A percentile compares a stretch with the other conserved stretches of the same genome.
phyloP scores from a whole-genome alignment of 2,888 invertebrate genomes.

The Unio delphinus region DNA sequence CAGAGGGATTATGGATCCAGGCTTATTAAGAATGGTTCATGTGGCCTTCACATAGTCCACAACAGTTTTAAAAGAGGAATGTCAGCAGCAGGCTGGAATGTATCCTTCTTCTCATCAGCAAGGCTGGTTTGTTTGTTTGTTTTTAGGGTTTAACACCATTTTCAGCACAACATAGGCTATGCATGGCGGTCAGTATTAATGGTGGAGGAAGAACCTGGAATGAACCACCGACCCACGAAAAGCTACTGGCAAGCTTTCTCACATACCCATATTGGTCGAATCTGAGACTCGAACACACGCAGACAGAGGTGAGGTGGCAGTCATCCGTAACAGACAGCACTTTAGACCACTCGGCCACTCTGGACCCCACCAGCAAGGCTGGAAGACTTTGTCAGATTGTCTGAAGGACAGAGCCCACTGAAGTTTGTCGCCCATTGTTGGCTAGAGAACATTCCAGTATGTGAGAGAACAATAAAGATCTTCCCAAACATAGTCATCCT shows the following conservation, averaged over 20 bases:
- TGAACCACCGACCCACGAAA: too few relatives aligned
- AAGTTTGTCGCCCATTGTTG: constrained; percentile 37
- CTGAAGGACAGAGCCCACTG: constrained; percentile 30
- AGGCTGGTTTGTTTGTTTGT: too few relatives aligned
- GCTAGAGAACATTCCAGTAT: constrained; percentile 19
- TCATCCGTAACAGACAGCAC: too few relatives aligned
- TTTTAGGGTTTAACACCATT: too few relatives aligned
- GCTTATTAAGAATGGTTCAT: constrained; percentile 27
- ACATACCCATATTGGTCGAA: too few relatives aligned
- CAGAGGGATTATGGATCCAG: constrained; percentile 5
- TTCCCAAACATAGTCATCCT: constrained; percentile 6
- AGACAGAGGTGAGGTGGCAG: too few relatives aligned
- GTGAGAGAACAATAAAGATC: constrained; percentile 10
- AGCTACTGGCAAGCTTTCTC: too few relatives aligned
- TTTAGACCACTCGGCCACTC: too few relatives aligned
- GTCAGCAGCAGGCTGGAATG: constrained; percentile 13
- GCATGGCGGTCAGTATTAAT: too few relatives aligned
- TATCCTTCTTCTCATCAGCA: constrained; percentile 41
- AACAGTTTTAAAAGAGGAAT: constrained; percentile 17
- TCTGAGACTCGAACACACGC: too few relatives aligned
- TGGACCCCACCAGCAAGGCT: constrained; percentile 27
- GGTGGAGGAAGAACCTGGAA: too few relatives aligned
- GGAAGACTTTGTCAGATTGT: constrained; percentile 2
- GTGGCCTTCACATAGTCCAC: constrained; percentile 18
- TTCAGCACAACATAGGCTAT: too few relatives aligned